Conservation (phyloP, 2,888 invertebrate species). For the Acanthacorydalis orientalis region DNA sequence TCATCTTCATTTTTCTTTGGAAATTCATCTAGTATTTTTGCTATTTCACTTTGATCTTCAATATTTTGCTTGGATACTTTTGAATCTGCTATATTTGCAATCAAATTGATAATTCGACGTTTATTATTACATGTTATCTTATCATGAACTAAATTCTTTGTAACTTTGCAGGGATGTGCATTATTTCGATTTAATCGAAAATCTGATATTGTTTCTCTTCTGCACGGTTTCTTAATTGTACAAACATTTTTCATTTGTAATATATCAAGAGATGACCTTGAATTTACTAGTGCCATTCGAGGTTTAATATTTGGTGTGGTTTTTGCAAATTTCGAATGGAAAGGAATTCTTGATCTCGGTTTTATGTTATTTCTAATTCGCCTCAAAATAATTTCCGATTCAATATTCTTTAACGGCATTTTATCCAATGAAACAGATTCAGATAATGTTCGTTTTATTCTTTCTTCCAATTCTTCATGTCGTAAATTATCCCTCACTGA, state of each 20-base stretch:
- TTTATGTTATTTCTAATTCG: not conserved
- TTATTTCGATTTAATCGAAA: no score
- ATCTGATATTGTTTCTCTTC: no score
- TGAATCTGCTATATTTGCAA: constrained; percentile 2
- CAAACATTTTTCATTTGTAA: no score
- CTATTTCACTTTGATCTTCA: not conserved
- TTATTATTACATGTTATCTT: not conserved
- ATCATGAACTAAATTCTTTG: no score
- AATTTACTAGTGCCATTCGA: not conserved
- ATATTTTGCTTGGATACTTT: constrained; percentile 1
- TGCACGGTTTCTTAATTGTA: no score
- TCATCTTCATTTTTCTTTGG: no score
- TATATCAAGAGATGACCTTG: no score
- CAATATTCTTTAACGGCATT: not conserved
- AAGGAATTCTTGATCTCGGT: not conserved
- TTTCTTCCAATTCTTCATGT: not conserved
- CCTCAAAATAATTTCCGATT: not conserved
- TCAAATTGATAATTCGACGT: constrained; percentile 5
- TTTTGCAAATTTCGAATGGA: not conserved
- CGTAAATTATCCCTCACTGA: not conserved
- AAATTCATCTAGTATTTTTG: no score
- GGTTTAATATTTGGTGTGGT: not conserved
- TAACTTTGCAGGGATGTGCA: not conserved
- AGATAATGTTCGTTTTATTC: not conserved
- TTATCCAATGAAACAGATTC: not conserved